phyloP scores from a whole-genome alignment of 2,797 vertebrate genomes.

The Chaunax sp. region DNA sequence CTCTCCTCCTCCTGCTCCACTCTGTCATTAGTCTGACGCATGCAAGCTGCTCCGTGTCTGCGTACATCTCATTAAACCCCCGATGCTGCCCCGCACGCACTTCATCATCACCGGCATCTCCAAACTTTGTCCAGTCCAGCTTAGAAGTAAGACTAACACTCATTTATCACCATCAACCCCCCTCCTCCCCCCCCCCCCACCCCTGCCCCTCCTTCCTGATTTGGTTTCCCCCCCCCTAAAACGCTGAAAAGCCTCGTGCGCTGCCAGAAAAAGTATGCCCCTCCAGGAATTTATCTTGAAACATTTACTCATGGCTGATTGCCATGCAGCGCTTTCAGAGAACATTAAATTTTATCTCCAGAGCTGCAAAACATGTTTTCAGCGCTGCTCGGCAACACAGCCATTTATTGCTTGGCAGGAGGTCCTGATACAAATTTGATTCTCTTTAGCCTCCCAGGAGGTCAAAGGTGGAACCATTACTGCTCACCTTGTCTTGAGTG shows the following conservation, averaged over 20 bases:
- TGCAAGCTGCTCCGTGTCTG: slow-evolving; percentile 53
- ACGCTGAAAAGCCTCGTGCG: slow-evolving; percentile 19
- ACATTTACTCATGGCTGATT: slow-evolving; percentile 64
- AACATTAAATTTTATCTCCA: slow-evolving; percentile 56
- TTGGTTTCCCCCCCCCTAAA: slow-evolving; percentile 17
- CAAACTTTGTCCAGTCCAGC: slow-evolving; percentile 47
- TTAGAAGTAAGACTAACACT: slow-evolving; percentile 51
- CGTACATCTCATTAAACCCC: slow-evolving; percentile 67
- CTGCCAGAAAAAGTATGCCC: slow-evolving; percentile 50
- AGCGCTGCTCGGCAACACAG: slow-evolving; percentile 23
- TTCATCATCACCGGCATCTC: slow-evolving; percentile 36
- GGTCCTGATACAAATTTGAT: slow-evolving; percentile 16
- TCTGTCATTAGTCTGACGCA: slow-evolving; percentile 60
- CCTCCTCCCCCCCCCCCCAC: not conserved
- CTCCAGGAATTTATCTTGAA: slow-evolving; percentile 70
- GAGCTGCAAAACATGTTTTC: slow-evolving; percentile 54
- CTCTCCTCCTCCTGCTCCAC: slow-evolving; percentile 11
- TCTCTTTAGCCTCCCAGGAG: slow-evolving; percentile 16
- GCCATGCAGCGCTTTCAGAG: slow-evolving; percentile 42
- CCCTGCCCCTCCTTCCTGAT: not conserved
- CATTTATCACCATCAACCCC: slow-evolving; percentile 24
- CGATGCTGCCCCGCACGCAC: slow-evolving; percentile 18
- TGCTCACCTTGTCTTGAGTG: not conserved
- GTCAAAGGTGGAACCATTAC: slow-evolving; percentile 60
- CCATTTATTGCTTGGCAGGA: not conserved